Evolutionary conservation across 2,888 invertebrate genomes (phyloP).

Genomic region (Campaea margaritaria): DNA sequence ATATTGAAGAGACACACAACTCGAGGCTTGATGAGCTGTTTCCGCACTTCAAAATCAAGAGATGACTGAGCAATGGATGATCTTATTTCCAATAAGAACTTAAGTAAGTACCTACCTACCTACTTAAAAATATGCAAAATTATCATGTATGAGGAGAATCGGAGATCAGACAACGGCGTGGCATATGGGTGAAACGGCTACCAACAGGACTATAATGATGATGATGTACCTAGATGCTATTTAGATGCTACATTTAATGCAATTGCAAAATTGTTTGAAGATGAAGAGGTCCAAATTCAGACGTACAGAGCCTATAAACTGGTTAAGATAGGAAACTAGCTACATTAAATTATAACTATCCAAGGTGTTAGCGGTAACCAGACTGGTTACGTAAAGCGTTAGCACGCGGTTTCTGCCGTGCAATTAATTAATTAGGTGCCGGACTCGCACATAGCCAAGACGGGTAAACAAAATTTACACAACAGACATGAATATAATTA

Average conservation of each 20-base stretch:
- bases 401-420: constrained; percentile 50
- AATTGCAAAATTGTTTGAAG: no score
- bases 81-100: not conserved
- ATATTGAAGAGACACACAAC: not conserved
- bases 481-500: constrained; percentile 15
- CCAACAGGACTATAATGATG: no score
- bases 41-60: constrained; percentile 43
- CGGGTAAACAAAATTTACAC: constrained; percentile 29
- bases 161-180: no score
- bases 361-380: not conserved
- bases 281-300: no score
- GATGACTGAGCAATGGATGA: not conserved
- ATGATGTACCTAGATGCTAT: no score
- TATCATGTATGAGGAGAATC: no score
- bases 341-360: no score
- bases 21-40: constrained; percentile 1
- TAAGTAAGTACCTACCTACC: not conserved
- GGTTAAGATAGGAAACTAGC: no score
- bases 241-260: no score
- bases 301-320: no score
- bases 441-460: constrained; percentile 45
- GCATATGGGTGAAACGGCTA: no score
- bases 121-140: no score
- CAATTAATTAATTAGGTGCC: constrained; percentile 66
- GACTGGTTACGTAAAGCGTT: constrained; percentile 10